Evolutionary conservation across 2,113 vertebrate species (phyloP).

Genomic region (Oreochromis aureus): DNA sequence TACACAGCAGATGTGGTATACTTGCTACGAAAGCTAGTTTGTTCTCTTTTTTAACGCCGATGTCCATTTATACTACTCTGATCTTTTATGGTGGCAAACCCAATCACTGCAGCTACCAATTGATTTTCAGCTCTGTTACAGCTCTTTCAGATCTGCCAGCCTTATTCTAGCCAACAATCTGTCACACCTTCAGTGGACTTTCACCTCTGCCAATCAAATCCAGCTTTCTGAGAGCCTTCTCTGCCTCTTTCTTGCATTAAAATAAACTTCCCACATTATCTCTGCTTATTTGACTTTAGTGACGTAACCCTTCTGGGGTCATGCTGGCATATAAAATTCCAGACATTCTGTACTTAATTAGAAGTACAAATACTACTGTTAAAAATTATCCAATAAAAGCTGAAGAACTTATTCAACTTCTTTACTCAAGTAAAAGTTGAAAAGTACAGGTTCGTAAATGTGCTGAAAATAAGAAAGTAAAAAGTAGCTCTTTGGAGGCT

Average conservation of each 20-base stretch:
- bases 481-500: neutral
- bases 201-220: neutral
- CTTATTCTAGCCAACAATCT: neutral
- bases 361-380: neutral
- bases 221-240: neutral
- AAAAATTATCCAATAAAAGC: neutral
- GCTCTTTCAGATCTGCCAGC: neutral
- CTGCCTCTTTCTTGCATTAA: neutral
- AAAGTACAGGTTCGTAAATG: neutral
- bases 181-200: neutral
- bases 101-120: neutral
- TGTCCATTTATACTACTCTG: neutral
- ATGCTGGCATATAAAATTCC: accelerated
- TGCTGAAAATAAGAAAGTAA: neutral
- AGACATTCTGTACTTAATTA: neutral
- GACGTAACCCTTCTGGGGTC: neutral
- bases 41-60: too few relatives aligned
- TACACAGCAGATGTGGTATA: too few relatives aligned
- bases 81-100: neutral
- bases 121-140: neutral
- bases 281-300: neutral
- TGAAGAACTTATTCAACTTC: neutral
- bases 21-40: too few relatives aligned
- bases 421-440: neutral
- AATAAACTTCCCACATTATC: neutral